A percentile compares a stretch with the other conserved stretches of the same genome.
Evolutionary conservation across 2,797 vertebrate genomes (phyloP).

Genomic region (Sebastiscus albofasciatus): DNA sequence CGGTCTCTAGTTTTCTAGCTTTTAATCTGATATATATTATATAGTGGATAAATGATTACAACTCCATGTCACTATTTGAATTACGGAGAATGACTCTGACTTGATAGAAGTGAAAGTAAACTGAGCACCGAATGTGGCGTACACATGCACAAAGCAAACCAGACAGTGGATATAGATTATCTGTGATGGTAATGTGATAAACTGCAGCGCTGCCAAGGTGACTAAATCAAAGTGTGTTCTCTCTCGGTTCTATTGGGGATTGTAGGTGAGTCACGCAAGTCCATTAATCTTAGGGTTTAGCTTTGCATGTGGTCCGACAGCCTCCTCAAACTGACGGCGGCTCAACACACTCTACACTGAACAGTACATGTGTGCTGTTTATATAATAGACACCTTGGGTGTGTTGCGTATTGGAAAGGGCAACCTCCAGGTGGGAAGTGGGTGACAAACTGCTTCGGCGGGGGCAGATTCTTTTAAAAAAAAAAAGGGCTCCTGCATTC

Average conservation of each 20-base stretch:
- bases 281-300: constrained; percentile 37
- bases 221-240: constrained; percentile 42
- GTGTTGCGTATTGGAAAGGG: neutral
- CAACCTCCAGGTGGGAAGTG: constrained; percentile 26
- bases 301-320: constrained; percentile 7
- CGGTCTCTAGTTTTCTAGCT: neutral
- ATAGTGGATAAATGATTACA: neutral
- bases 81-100: neutral
- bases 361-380: neutral
- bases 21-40: neutral
- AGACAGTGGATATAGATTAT: constrained; percentile 35
- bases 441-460: constrained; percentile 41
- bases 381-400: neutral
- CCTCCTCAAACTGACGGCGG: neutral
- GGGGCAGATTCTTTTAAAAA: neutral
- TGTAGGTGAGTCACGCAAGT: constrained; percentile 9
- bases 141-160: neutral
- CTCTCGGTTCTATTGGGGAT: neutral
- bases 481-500: constrained; percentile 18
- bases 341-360: neutral
- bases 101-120: neutral
- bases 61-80: neutral
- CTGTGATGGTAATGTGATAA: constrained; percentile 40
- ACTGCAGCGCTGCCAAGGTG: constrained; percentile 18
- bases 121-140: neutral